Evolutionary conservation across 1,140 invertebrate genomes (phyloP), one percentile per base, ranked within the genome.

Genomic region (Panulirus ornatus): DNA sequence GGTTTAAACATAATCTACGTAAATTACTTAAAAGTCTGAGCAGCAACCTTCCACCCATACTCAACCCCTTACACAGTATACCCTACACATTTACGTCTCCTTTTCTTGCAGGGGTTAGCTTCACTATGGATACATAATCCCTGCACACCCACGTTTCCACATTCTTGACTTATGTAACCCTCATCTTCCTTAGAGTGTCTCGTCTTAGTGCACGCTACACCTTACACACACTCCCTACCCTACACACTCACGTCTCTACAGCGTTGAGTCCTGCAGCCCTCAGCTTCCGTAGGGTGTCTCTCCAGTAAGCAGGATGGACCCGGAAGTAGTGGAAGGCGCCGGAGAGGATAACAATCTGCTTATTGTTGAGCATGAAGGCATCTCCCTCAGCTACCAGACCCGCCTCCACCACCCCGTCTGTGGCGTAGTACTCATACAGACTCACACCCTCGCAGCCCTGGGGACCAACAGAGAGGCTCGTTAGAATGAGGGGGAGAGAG

Each of bases 291-390:
- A 95, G 91, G 30, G 95, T 92, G 90, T 95, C 94, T 86, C 93
- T 89, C 95, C 95, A 95, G 84, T 94, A 94, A 27, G 93, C 92
- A 0, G 94, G 94, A 70, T 94, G 93, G 47, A 95, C 93, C 9
- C 95, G 93, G 91, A 95, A 95, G 92, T 95, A 95, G 92, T 95
- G 95, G 86, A 95, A 94, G 9, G 95, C 93, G 6, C 95, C 95
- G 87, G 93, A 93, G 75, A 94, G 92, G 19, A 94, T 92, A 6
- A 93, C 91, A 42, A 94, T 92, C 0, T 92, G 76, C 82, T 93
- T 93, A 9, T 93, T 93, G 90, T 94, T 94, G n/a, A 94, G 91
- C 11, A 91, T 92, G 81, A 94, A 94, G 42, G 87, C 44, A 73
- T 90, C 84, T 16, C 91, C 90, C 40, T 89, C 63, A 16, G 88